Percentiles rank a stretch among this genome's conserved stretches.
Evolutionary conservation across 2,797 vertebrate species (phyloP).

Genomic region (Poeciliopsis turneri): DNA sequence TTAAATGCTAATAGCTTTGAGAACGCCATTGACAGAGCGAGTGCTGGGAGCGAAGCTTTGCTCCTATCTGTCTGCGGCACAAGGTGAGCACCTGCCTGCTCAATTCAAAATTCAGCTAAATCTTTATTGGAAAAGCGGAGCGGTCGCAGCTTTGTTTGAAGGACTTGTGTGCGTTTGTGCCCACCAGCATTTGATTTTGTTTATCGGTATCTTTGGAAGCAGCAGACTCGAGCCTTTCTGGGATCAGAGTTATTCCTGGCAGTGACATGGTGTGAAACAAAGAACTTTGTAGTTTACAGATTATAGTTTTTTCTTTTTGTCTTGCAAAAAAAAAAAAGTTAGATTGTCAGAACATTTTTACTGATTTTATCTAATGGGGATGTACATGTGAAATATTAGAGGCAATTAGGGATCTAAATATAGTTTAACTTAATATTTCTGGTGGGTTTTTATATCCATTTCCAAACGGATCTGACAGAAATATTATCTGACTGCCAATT

Average conservation of each 20-base stretch:
- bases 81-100: slow-evolving; percentile 69
- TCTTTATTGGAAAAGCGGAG: slow-evolving; percentile 52
- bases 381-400: neutral
- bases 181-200: slow-evolving; percentile 14
- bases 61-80: slow-evolving; percentile 74
- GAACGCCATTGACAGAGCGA: slow-evolving; percentile 57
- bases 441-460: neutral
- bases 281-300: slow-evolving; percentile 27
- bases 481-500: neutral
- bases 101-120: slow-evolving; percentile 63
- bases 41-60: slow-evolving; percentile 64
- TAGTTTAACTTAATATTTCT: neutral
- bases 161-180: slow-evolving; percentile 14
- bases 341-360: neutral
- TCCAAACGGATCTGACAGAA: neutral
- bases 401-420: neutral
- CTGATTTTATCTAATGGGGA: neutral
- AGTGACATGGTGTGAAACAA: slow-evolving; percentile 44
- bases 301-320: neutral
- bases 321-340: neutral
- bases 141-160: slow-evolving; percentile 32
- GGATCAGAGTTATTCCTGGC: slow-evolving; percentile 34
- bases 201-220: slow-evolving; percentile 16
- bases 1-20: slow-evolving; percentile 84
- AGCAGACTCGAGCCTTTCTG: slow-evolving; percentile 29